Conservation (phyloP, 1,140 invertebrate genomes). For the Macrobrachium nipponense region DNA sequence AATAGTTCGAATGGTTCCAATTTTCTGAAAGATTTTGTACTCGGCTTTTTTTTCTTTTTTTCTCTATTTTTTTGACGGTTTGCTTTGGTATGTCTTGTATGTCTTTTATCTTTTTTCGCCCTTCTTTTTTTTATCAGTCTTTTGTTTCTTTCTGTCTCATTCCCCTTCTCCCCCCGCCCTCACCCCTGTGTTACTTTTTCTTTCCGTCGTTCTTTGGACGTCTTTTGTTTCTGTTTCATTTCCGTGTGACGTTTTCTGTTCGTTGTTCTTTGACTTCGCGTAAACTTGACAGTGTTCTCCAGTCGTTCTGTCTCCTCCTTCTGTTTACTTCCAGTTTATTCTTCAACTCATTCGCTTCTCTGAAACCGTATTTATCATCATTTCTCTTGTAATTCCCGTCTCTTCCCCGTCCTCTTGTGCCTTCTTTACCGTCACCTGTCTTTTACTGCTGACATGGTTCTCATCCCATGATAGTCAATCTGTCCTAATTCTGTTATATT, state of each 20-base stretch:
- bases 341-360: not conserved
- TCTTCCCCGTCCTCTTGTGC: no score
- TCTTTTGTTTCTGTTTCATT: constrained; percentile 2
- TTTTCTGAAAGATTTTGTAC: not conserved
- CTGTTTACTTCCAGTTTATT: not conserved
- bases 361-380: not conserved
- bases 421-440: no score
- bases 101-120: constrained; percentile 14
- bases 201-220: no score
- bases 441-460: no score
- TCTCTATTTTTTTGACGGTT: no score
- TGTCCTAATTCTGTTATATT: no score
- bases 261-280: not conserved
- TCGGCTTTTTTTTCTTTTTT: not conserved
- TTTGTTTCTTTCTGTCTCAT: not conserved
- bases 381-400: not conserved
- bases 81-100: no score
- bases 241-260: not conserved
- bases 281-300: not conserved
- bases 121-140: not conserved
- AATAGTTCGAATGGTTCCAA: not conserved
- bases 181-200: no score
- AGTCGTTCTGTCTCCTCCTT: not conserved
- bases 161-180: not conserved
- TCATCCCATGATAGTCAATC: no score